Base-by-base conservation (phyloP, 1,140 invertebrate genomes). In the Bombus sylvicola region DNA sequence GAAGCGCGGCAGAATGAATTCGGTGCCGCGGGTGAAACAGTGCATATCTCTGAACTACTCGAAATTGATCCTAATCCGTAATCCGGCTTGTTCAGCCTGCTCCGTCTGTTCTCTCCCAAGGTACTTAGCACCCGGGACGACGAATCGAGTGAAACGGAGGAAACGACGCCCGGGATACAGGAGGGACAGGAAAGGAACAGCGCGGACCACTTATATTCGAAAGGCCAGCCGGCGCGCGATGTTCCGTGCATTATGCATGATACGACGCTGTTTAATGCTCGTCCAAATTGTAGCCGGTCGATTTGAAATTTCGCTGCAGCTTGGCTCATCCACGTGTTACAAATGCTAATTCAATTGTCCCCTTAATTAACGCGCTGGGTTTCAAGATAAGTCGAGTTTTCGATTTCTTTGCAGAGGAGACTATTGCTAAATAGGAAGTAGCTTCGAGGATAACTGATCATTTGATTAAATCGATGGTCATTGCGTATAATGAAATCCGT, bases 41-140 rank as follows among this genome's bases (percentile, higher is more conserved):
- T 94, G 91, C 90, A 92, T 93, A 94, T 93, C 92, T 91, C 91
- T 93, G 90, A 92, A 93, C 90, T 90, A 92, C 92, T 93, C 89
- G 92, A 93, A 95, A 94, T 95, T 94, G 94, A 94, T 95, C 93
- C 92, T 94, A 94, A 95, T 94, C 94, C 93, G 89, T 94, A 94
- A 95, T 94, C 94, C 94, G 75, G 90, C 90, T 91, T 94, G 92
- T 95, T 94, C 92, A 94, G 93, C 92, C 92, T 92, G 92, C 93
- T 92, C 93, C 93, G 93, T 93, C 94, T 94, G 94, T 91, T 90
- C 86, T 92, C 94, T 95, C 94, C 93, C 94, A 95, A 94, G 94
- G 92, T 94, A 92, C 94, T 95, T 95, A 94, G 91, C 93, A 91
- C 88, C 83, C 75, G 84, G 59, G 89, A 88, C 89, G 88, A 91